Base-by-base conservation (phyloP, 2,888 invertebrate species). In the Temnothorax unifasciatus region DNA sequence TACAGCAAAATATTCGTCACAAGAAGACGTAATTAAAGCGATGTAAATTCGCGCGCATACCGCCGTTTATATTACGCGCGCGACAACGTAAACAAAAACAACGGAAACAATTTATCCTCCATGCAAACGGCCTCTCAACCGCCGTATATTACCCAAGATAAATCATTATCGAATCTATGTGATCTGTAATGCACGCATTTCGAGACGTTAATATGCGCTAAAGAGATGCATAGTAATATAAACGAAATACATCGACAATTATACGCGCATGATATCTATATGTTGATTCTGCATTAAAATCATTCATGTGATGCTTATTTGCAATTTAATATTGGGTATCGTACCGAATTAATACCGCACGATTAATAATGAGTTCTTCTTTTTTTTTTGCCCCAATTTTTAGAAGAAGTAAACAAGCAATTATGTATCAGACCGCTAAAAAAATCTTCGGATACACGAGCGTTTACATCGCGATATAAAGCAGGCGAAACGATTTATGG, bases 11-110 rank as follows among this genome's bases (percentile, higher is more conserved):
- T 81, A 81, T 73, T 73, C 25, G 79, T 73, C 79, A 73, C 52
- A 52, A 44, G 68, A 81, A 84, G 63, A 84, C 47, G 83, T 82
- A 84, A 84, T 84, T 84, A 84, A 84, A 84, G 47, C 64, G 69
- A 83, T 52, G 79, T 81, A 81, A 81, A 81, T 73, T 73, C 73
- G 13, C 13, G 50, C 18, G 79, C 47, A 34, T 57, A 61, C 47
- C 73, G 59, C 38, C 38, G 59, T 57, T 79, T 68, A 69, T 77
- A 77, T 77, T 64, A 77, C 38, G 66, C 59, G 38, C 38, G 66
- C 59, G 38, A 47, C n/a, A 34, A n/a, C 29, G 29, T 29, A 0
- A 29, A 29, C 29, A 29, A 77, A 50, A 68, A 66, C 77, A 77
- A 77, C 54, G 54, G 57, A 34, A 66, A 59, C 66, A 68, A 81